phyloP scores from a whole-genome alignment of 2,888 invertebrate species.

The Scelioninae gen. 1 region DNA sequence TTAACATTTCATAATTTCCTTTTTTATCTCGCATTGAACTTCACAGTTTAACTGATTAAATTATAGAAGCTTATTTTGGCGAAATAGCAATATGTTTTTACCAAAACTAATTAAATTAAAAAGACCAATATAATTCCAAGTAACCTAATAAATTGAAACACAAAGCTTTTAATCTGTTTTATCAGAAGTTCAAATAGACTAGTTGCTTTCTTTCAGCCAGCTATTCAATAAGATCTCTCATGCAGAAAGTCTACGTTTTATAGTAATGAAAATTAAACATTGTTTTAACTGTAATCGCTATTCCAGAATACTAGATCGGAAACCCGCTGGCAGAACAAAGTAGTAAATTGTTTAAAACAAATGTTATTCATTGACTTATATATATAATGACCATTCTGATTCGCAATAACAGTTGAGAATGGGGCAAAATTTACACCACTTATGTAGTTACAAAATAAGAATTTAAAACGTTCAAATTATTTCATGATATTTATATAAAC shows the following conservation, averaged over 20 bases:
- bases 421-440: too few species aligned
- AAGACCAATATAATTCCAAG: not conserved
- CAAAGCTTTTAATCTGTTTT: slow-evolving; percentile 30
- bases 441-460: too few species aligned
- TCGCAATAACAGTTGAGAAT: too few species aligned
- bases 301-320: not conserved
- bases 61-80: too few species aligned
- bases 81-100: not conserved
- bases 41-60: too few species aligned
- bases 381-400: too few species aligned
- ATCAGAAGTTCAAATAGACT: slow-evolving; percentile 7
- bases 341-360: too few species aligned
- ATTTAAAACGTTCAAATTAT: too few species aligned
- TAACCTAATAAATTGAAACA: slow-evolving; percentile 14
- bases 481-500: too few species aligned
- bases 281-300: not conserved
- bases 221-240: slow-evolving; percentile 16
- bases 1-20: not conserved
- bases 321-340: too few species aligned
- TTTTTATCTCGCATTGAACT: too few species aligned
- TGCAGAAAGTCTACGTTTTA: slow-evolving; percentile 17
- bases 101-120: not conserved
- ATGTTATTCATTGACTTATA: too few species aligned
- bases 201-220: slow-evolving; percentile 1
- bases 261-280: slow-evolving; percentile 28